Evolutionary conservation across 2,113 vertebrate species (phyloP).

Genomic region (Microtus ochrogaster): DNA sequence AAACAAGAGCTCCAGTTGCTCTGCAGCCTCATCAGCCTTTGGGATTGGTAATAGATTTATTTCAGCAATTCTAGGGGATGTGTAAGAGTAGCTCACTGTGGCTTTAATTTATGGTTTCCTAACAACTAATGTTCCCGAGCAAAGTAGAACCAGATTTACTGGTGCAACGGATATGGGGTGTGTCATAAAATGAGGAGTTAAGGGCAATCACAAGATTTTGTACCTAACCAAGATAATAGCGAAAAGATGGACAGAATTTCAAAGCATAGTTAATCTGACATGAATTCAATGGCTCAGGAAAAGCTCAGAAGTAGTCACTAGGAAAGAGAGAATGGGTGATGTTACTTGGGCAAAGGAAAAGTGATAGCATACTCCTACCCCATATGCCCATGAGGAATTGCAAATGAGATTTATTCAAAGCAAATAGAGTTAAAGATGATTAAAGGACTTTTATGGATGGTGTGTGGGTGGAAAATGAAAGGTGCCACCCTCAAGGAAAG

Average conservation of each 20-base stretch:
- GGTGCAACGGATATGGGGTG: neutral
- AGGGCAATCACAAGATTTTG: conserved; percentile 40
- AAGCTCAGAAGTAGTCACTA: conserved; percentile 44
- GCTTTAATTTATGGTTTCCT: conserved; percentile 44
- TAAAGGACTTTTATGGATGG: conserved; percentile 71
- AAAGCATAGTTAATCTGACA: conserved; percentile 48
- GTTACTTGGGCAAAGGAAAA: conserved; percentile 31
- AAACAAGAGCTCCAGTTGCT: conserved; percentile 22
- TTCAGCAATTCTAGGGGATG: conserved; percentile 23
- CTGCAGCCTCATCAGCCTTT: conserved; percentile 36
- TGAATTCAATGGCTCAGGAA: conserved; percentile 47
- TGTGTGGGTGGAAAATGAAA: conserved; percentile 80
- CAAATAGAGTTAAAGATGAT: conserved; percentile 70
- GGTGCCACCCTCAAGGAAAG: conserved; percentile 75
- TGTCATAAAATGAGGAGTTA: conserved; percentile 50
- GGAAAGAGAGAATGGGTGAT: conserved; percentile 54
- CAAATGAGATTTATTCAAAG: conserved; percentile 66
- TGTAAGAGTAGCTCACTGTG: conserved; percentile 5
- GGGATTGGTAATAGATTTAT: conserved; percentile 38
- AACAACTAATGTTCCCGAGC: neutral
- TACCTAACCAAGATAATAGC: conserved; percentile 28
- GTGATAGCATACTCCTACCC: conserved; percentile 31
- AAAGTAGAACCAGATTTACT: conserved; percentile 52
- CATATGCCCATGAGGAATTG: conserved; percentile 29
- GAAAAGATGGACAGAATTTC: conserved; percentile 33